Base-by-base conservation (phyloP, 2,888 invertebrate species). In the Choreutis nemorana region DNA sequence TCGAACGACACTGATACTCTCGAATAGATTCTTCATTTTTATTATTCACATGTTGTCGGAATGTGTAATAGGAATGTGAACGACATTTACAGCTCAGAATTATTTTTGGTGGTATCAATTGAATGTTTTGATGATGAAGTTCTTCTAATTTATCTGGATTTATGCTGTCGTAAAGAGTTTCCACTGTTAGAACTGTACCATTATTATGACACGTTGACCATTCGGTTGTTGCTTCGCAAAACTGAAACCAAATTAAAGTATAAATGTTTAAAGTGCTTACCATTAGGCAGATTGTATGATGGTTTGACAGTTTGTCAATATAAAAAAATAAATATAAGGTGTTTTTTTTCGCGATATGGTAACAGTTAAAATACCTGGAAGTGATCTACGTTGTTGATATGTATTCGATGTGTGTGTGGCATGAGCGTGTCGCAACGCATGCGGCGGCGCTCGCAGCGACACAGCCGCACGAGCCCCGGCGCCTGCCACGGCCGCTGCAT, bases 341-440 rank as follows among this genome's bases (percentile, higher is more conserved):
- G n/a, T n/a, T n/a, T n/a, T n/a, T n/a, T n/a, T n/a, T n/a, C n/a
- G n/a, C n/a, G n/a, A n/a, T n/a, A n/a, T n/a, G n/a, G n/a, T n/a
- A n/a, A n/a, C n/a, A n/a, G 15, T 15, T 7, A 15, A 10, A 15
- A 12, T 37, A 85, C 86, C 78, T 86, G 85, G n/a, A 86, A 58
- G 32, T 81, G 60, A 2, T 83, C 82, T 35, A 83, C 67, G 45
- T 84, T 85, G 55, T 85, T 83, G 20, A 86, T 57, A 70, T 72
- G 3, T 36, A 34, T 6, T 44, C 32, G 6, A 52, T 32, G 41
- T 67, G 62, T 48, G 79, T 70, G 33, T 55, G 60, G 35, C 26
- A 21, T 15, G 6, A 54, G 63, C 65, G 1, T 79, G 72, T 37
- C 81, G 81, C 33, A 26, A 8, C 26, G 26, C 14, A 75, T 71